Evolutionary conservation across 2,888 invertebrate genomes (phyloP).

Genomic region (Gibbula magus): DNA sequence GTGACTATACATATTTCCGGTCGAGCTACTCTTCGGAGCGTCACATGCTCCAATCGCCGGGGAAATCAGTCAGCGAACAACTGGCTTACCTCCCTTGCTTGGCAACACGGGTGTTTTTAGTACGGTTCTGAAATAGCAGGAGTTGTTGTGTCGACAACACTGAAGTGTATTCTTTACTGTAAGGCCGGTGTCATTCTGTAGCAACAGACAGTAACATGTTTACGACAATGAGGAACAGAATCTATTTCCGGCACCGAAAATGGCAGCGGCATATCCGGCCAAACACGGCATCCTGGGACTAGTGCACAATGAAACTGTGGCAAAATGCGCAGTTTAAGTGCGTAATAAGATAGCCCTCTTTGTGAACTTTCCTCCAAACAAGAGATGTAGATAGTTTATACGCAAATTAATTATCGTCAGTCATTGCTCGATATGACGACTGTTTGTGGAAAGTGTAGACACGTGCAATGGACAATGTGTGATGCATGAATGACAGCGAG

Average conservation of each 20-base stretch:
- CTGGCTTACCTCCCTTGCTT: constrained; percentile 13
- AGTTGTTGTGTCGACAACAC: too few relatives aligned
- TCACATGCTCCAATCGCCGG: constrained; percentile 11
- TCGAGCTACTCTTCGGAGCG: not conserved
- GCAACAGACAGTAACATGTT: not conserved
- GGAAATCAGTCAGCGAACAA: constrained; percentile 3
- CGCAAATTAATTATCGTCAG: too few relatives aligned
- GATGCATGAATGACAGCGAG: too few relatives aligned
- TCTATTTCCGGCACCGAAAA: not conserved
- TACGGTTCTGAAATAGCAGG: not conserved
- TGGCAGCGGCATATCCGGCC: not conserved
- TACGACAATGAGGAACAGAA: not conserved
- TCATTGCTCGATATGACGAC: too few relatives aligned
- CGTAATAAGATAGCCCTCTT: not conserved
- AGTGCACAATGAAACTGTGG: not conserved
- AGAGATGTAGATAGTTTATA: not conserved
- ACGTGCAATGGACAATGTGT: too few relatives aligned
- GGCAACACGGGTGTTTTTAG: constrained; percentile 16
- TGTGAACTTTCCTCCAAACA: not conserved
- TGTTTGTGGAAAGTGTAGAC: too few relatives aligned
- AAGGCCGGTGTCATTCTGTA: too few relatives aligned
- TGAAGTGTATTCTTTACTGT: too few relatives aligned
- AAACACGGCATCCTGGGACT: constrained; percentile 2
- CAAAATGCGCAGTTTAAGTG: not conserved
- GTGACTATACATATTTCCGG: not conserved